Conservation (phyloP, 2,888 invertebrate genomes). For the Eristalis intricaria region DNA sequence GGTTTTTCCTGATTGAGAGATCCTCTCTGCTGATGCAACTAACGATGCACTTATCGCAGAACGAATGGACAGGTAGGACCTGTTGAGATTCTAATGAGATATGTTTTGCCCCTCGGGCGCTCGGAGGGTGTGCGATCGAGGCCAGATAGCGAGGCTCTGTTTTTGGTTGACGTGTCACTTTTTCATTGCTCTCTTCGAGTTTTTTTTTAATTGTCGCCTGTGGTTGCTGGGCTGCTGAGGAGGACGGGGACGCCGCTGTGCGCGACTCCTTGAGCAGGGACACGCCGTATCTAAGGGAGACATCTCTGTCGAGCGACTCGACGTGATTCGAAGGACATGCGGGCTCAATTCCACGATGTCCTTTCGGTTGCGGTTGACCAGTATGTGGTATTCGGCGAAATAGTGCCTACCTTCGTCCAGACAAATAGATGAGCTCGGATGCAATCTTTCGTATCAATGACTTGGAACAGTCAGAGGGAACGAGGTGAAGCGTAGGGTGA, state of each 20-base stretch:
- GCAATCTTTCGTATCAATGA: neutral
- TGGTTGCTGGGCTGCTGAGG: neutral
- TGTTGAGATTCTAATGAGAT: conserved; percentile 20
- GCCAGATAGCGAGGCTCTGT: neutral
- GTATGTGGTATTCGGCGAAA: neutral
- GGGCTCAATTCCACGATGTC: neutral
- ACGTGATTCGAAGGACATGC: neutral
- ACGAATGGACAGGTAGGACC: conserved; percentile 20
- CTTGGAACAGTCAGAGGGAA: no score
- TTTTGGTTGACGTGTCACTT: conserved; percentile 25
- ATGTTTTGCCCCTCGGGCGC: neutral
- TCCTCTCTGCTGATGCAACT: conserved; percentile 22
- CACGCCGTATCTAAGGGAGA: neutral
- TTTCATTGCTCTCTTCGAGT: conserved; percentile 8
- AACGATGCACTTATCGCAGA: conserved; percentile 12
- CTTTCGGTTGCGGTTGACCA: neutral
- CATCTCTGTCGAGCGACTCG: neutral
- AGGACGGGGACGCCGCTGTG: neutral
- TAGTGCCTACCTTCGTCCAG: no score
- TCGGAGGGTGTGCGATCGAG: conserved; percentile 1
- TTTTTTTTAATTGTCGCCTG: conserved; percentile 1
- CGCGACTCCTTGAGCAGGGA: neutral
- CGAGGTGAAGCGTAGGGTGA: no score
- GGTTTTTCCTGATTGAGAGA: conserved; percentile 16
- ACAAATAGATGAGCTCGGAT: neutral